phyloP scores from a whole-genome alignment of 1,140 invertebrate species.

The Meloidogyne floridensis region DNA sequence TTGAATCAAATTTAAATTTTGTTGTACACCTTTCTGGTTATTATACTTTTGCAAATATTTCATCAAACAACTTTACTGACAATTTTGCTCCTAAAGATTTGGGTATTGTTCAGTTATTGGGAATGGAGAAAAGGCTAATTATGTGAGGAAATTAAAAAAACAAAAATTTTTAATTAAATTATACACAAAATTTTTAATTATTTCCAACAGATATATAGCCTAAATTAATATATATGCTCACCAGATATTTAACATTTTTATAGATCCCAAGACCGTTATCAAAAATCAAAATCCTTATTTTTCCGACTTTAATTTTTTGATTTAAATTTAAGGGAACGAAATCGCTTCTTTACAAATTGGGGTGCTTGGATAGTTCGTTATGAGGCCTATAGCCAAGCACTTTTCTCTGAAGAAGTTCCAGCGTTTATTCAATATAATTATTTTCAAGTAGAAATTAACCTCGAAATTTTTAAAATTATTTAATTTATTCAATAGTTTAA shows the following conservation, averaged over 20 bases:
- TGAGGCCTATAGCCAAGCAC: slow-evolving; percentile 52
- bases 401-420: slow-evolving; percentile 47
- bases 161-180: no score
- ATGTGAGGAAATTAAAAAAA: slow-evolving; percentile 62
- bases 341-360: slow-evolving; percentile 78
- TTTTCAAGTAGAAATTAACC: slow-evolving; percentile 38
- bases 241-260: no score
- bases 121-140: slow-evolving; percentile 93
- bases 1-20: slow-evolving; percentile 79
- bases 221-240: no score
- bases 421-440: slow-evolving; percentile 65
- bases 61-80: slow-evolving; percentile 80
- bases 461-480: background rate
- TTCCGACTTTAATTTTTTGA: no score
- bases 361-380: slow-evolving; percentile 61
- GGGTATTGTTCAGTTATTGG: slow-evolving; percentile 82
- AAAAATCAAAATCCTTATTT: no score
- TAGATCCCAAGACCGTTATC: no score
- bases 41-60: slow-evolving; percentile 78
- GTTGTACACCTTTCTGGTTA: slow-evolving; percentile 84
- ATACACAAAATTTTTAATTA: no score
- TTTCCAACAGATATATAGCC: no score
- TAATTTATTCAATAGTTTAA: slow-evolving; percentile 49
- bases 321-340: slow-evolving; percentile 69
- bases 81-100: slow-evolving; percentile 71